Evolutionary conservation across 2,113 vertebrate genomes (phyloP).

Genomic region (Paedocypris sp.): DNA sequence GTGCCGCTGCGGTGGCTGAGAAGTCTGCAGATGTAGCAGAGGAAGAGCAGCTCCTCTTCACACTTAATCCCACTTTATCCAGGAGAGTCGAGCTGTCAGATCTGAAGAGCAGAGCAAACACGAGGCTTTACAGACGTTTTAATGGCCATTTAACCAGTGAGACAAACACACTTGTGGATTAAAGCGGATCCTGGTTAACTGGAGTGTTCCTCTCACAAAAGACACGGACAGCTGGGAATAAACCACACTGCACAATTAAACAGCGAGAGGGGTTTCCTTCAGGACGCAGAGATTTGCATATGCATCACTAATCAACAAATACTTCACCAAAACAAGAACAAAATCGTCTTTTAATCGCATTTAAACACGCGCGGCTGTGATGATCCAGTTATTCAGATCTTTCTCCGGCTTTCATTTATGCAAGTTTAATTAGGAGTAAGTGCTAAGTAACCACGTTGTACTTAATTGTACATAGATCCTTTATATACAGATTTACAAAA

Average conservation of each 20-base stretch:
- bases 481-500: no score
- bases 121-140: slow-evolving; percentile 51
- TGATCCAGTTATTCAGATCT: no score
- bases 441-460: no score
- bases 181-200: slow-evolving; percentile 37
- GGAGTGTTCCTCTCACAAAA: slow-evolving; percentile 24
- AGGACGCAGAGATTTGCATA: slow-evolving; percentile 30
- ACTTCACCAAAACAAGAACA: background rate
- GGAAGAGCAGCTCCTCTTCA: slow-evolving; percentile 28
- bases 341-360: no score
- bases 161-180: slow-evolving; percentile 29
- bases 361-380: no score
- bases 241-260: slow-evolving; percentile 27
- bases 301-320: slow-evolving; percentile 3
- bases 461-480: no score
- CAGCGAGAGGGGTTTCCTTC: slow-evolving; percentile 22
- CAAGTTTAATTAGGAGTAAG: no score
- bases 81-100: slow-evolving; percentile 73
- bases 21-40: slow-evolving; percentile 57
- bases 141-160: slow-evolving; percentile 49
- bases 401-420: no score
- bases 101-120: slow-evolving; percentile 56
- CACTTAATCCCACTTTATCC: slow-evolving; percentile 75
- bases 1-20: no score
- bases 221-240: slow-evolving; percentile 38